Conservation (phyloP, 2,888 invertebrate genomes). For the Eumacrocentrus americanus region DNA sequence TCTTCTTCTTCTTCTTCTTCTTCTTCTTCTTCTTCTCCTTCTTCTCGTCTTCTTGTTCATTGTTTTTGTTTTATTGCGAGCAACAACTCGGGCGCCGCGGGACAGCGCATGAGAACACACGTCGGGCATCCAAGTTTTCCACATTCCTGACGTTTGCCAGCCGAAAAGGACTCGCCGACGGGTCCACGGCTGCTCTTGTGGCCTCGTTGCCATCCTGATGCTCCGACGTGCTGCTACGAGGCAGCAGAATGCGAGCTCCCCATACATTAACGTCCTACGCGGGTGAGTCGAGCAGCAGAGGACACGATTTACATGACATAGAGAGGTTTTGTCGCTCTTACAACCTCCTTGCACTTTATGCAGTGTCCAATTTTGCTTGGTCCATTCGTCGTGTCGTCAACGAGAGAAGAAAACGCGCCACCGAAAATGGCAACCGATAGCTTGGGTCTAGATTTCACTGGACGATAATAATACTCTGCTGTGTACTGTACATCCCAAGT, state of each 20-base stretch:
- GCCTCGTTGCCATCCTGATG: background rate
- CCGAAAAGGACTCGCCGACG: conserved; percentile 27
- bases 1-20: background rate
- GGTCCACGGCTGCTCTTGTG: conserved; percentile 22
- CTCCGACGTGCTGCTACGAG: conserved; percentile 4
- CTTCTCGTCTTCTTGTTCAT: conserved; percentile 1
- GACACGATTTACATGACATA: conserved; percentile 22
- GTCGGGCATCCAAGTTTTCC: conserved; percentile 29
- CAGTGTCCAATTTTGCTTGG: background rate
- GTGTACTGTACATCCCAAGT: conserved; percentile 9
- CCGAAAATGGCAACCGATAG: conserved; percentile 32
- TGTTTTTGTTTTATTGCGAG: conserved; percentile 6
- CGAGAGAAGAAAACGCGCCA: conserved; percentile 5
- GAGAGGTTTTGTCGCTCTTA: background rate
- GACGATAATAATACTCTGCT: conserved; percentile 22
- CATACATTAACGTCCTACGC: conserved; percentile 24
- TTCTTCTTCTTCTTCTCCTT: too few relatives aligned
- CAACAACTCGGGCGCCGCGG: conserved; percentile 9
- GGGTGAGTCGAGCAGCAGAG: conserved; percentile 12
- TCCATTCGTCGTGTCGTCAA: conserved; percentile 6
- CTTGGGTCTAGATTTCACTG: conserved; percentile 36
- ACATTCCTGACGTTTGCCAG: conserved; percentile 29
- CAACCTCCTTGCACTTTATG: conserved; percentile 1
- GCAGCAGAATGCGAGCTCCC: conserved; percentile 17
- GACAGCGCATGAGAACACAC: conserved; percentile 12